These are phyloP conservation scores for Tachina fera DNA, from an alignment of 2,888 invertebrate species.

Conservation along the genomic window DNA sequence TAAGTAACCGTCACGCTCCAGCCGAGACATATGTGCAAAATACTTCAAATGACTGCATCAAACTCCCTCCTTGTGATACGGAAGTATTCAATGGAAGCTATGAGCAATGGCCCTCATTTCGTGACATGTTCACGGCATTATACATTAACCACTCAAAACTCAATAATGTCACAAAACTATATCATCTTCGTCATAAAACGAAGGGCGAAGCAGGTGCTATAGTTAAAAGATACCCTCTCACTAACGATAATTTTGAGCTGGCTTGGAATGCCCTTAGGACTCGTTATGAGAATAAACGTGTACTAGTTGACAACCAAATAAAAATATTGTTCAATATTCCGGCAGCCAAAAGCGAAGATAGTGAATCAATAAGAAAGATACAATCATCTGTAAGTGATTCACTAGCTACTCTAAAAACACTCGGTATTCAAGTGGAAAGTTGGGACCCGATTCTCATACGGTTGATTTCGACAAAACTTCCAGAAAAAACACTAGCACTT, in stretches of 20 bases:
- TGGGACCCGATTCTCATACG: not conserved
- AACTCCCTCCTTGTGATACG: too few relatives aligned
- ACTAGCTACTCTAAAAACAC: not conserved
- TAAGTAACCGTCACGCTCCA: too few relatives aligned
- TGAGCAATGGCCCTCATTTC: too few relatives aligned
- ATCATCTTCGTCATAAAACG: not conserved
- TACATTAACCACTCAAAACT: constrained; percentile 1
- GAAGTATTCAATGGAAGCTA: too few relatives aligned
- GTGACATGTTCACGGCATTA: not conserved
- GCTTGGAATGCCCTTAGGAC: not conserved
- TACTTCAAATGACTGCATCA: too few relatives aligned
- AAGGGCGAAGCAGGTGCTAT: not conserved
- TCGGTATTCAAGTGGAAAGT: not conserved
- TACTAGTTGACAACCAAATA: not conserved
- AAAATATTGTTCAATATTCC: too few relatives aligned
- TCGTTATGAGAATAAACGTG: constrained; percentile 12
- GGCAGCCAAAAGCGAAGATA: too few relatives aligned
- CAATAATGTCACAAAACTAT: not conserved
- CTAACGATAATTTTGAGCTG: constrained; percentile 3
- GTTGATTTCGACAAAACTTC: too few relatives aligned
- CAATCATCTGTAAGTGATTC: constrained; percentile 5
- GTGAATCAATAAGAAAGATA: not conserved
- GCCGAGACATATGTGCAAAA: too few relatives aligned
- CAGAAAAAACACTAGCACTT: too few relatives aligned
- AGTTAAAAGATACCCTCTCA: not conserved